Conservation (phyloP, 2,113 vertebrate species). For the Ciconia boyciana region DNA sequence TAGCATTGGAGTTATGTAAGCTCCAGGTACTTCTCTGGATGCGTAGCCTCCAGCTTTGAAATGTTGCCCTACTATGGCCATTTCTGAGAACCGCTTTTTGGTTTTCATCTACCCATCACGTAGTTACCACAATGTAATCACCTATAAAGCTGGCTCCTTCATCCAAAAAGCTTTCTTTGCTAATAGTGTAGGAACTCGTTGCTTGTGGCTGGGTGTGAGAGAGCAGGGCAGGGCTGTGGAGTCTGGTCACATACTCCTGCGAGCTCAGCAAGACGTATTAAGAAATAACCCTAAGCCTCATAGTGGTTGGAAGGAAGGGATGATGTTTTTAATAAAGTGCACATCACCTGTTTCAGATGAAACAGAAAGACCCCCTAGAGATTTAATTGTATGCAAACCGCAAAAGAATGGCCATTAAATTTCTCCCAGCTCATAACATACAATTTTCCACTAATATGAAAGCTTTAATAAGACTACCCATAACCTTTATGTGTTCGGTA, state of each 20-base stretch:
- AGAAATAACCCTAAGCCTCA: background rate
- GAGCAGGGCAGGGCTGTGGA: background rate
- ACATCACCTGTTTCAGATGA: background rate
- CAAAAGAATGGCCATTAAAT: background rate
- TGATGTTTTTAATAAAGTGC: background rate
- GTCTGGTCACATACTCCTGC: background rate
- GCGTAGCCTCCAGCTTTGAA: background rate
- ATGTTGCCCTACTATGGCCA: too few species aligned
- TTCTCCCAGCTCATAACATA: background rate
- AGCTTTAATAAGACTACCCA: conserved; percentile 16
- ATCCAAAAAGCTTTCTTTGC: background rate
- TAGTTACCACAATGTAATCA: background rate
- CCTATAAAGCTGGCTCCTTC: background rate
- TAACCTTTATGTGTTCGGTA: background rate
- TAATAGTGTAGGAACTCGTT: fast-evolving
- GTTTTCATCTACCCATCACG: background rate
- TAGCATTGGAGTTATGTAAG: background rate
- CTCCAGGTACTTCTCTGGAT: background rate
- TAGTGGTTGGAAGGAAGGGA: background rate
- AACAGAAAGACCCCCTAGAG: background rate
- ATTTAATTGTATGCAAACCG: background rate
- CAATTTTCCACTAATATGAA: background rate
- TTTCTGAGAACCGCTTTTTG: background rate
- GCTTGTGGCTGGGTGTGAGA: background rate
- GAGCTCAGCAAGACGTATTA: background rate